Evolutionary conservation across 2,113 vertebrate genomes (phyloP).

Genomic region (Brachypteracias leptosomus): DNA sequence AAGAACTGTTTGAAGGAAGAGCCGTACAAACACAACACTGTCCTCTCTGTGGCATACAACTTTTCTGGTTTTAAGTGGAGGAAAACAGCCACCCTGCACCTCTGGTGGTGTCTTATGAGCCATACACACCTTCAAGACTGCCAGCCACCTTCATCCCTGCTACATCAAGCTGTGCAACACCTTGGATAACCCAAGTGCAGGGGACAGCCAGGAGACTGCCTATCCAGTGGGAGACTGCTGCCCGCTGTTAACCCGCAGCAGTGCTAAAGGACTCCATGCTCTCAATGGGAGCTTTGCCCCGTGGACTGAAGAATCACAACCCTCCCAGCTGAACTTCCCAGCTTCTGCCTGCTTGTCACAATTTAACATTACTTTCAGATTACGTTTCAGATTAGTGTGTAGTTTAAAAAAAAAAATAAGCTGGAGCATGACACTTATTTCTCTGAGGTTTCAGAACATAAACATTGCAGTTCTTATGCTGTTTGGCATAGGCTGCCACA

Average conservation of each 20-base stretch:
- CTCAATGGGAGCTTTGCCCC: not conserved
- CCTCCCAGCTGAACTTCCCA: not conserved
- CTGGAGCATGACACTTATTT: not conserved
- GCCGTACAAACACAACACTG: fast-evolving
- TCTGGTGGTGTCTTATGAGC: not conserved
- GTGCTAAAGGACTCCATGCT: not conserved
- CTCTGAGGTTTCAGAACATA: not conserved
- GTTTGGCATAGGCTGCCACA: not conserved
- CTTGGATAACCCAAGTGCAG: not conserved
- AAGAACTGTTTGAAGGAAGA: not conserved
- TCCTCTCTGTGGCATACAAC: fast-evolving
- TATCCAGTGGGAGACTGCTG: fast-evolving
- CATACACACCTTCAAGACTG: not conserved
- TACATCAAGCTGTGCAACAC: fast-evolving
- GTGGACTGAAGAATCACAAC: fast-evolving
- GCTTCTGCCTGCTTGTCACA: not conserved
- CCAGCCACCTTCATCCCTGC: not conserved
- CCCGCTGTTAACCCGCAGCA: not conserved
- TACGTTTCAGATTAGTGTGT: not conserved
- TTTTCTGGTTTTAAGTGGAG: not conserved
- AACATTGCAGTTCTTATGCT: not conserved
- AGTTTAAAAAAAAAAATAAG: not conserved
- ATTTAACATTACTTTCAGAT: not conserved
- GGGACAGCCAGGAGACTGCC: not conserved
- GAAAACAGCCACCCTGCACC: not conserved